Percentiles rank a stretch among this genome's conserved stretches.
Conservation (phyloP, 2,797 vertebrate species). For the Paratrypauchen microcephalus region DNA sequence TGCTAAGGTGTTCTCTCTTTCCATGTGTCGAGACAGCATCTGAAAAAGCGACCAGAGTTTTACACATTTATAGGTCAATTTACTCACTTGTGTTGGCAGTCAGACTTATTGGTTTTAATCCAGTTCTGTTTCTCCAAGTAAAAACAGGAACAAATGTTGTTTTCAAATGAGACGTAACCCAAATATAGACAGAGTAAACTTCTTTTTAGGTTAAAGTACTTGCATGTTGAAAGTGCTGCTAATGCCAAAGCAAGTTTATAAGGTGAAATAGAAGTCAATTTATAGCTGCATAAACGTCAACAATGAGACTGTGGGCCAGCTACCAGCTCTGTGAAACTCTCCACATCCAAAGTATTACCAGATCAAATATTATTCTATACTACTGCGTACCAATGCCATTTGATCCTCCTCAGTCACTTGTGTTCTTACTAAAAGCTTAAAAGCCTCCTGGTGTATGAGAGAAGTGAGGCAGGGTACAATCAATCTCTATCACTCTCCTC, state of each 20-base stretch:
- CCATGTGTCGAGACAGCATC: neutral
- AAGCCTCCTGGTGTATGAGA: conserved; percentile 63
- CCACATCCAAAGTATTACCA: neutral
- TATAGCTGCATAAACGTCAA: neutral
- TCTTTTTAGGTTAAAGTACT: neutral
- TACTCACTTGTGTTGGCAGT: conserved; percentile 9
- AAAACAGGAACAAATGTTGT: conserved; percentile 12
- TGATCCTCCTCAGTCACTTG: conserved; percentile 69
- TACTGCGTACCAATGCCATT: conserved; percentile 57
- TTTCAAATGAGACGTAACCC: conserved; percentile 7
- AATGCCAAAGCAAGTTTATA: conserved; percentile 16
- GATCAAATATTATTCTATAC: neutral
- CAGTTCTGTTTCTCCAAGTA: conserved; percentile 1
- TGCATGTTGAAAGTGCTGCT: neutral
- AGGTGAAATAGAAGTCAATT: conserved; percentile 67
- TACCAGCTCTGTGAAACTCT: neutral
- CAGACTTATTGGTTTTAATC: conserved; percentile 1
- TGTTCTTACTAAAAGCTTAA: conserved; percentile 70
- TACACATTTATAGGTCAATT: conserved; percentile 9
- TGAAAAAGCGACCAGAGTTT: conserved; percentile 2
- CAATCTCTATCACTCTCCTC: conserved; percentile 44
- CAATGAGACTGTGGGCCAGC: neutral
- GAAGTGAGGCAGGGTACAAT: conserved; percentile 54
- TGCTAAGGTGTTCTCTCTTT: neutral
- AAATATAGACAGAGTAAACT: neutral